Evolutionary conservation across 2,113 vertebrate genomes (phyloP).

Genomic region (Ophiodon elongatus): DNA sequence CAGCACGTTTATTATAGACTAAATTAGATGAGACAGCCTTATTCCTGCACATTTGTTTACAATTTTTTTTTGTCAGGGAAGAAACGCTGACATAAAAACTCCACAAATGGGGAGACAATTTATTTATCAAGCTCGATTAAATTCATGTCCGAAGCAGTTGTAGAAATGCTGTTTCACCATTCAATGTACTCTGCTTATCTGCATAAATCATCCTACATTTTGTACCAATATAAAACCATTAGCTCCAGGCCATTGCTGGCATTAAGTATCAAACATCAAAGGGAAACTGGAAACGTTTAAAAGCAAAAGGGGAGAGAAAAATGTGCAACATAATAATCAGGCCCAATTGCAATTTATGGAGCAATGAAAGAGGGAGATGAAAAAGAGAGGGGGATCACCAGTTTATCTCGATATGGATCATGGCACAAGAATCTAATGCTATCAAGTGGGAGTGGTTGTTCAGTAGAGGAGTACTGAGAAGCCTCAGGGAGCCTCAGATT

Average conservation of each 20-base stretch:
- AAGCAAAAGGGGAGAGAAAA: slow-evolving; percentile 17
- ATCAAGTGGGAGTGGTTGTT: slow-evolving; percentile 63
- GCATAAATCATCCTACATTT: slow-evolving; percentile 51
- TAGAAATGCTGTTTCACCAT: slow-evolving; percentile 43
- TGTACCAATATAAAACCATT: slow-evolving; percentile 50
- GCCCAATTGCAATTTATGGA: slow-evolving; percentile 36
- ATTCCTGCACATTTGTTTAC: slow-evolving; percentile 34
- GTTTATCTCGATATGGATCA: slow-evolving; percentile 70
- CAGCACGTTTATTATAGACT: slow-evolving; percentile 16
- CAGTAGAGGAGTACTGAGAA: slow-evolving; percentile 56
- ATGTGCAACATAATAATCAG: slow-evolving; percentile 4
- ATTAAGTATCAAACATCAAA: slow-evolving; percentile 57
- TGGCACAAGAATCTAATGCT: slow-evolving; percentile 56
- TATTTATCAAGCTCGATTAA: slow-evolving; percentile 24
- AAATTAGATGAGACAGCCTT: slow-evolving; percentile 41
- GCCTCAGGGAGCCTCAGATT: slow-evolving; percentile 61
- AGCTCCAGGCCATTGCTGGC: slow-evolving; percentile 27
- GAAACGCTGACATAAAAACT: background rate
- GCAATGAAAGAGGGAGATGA: slow-evolving; percentile 27
- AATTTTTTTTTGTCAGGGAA: background rate
- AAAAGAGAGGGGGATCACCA: slow-evolving; percentile 24
- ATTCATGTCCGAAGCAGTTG: slow-evolving; percentile 41
- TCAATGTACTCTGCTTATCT: slow-evolving; percentile 47
- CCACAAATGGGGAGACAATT: slow-evolving; percentile 26
- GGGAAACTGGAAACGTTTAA: slow-evolving; percentile 40